A percentile compares a stretch with the other conserved stretches of the same genome.
Evolutionary conservation across 2,888 invertebrate genomes (phyloP).

Genomic region (Aelia acuminata): DNA sequence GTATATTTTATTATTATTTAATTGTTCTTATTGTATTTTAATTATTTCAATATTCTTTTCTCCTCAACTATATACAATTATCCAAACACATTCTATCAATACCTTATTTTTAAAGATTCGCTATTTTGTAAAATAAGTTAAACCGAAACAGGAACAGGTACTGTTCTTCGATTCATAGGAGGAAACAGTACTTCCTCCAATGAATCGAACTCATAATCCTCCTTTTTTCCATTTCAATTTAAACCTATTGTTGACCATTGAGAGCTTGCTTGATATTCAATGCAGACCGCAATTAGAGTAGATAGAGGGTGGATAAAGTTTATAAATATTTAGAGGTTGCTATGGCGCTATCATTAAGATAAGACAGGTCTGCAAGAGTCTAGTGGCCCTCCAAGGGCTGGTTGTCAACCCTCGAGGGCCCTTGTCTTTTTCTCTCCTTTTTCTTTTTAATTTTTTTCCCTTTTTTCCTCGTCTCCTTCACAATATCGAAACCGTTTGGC

Average conservation of each 20-base stretch:
- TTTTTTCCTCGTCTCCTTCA: conserved; percentile 19
- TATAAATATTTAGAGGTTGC: conserved; percentile 13
- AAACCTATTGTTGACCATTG: background rate
- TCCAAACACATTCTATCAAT: too few species aligned
- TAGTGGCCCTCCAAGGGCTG: background rate
- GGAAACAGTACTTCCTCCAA: too few species aligned
- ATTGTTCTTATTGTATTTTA: too few species aligned
- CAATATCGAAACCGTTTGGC: conserved; percentile 5
- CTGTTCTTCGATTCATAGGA: too few species aligned
- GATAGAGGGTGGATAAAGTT: background rate
- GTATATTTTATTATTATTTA: too few species aligned
- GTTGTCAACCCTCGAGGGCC: background rate
- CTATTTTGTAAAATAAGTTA: too few species aligned
- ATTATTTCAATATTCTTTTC: too few species aligned
- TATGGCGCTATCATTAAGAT: background rate
- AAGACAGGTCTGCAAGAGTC: background rate
- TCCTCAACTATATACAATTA: too few species aligned
- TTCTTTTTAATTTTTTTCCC: background rate
- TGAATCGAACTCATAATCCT: too few species aligned
- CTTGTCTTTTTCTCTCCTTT: background rate
- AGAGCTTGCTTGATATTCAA: background rate
- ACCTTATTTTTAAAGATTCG: too few species aligned
- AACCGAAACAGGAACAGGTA: too few species aligned
- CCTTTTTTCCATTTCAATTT: too few species aligned
- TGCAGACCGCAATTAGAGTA: background rate